Evolutionary conservation across 2,113 vertebrate genomes (phyloP).

Genomic region (Hyperopisus bebe): DNA sequence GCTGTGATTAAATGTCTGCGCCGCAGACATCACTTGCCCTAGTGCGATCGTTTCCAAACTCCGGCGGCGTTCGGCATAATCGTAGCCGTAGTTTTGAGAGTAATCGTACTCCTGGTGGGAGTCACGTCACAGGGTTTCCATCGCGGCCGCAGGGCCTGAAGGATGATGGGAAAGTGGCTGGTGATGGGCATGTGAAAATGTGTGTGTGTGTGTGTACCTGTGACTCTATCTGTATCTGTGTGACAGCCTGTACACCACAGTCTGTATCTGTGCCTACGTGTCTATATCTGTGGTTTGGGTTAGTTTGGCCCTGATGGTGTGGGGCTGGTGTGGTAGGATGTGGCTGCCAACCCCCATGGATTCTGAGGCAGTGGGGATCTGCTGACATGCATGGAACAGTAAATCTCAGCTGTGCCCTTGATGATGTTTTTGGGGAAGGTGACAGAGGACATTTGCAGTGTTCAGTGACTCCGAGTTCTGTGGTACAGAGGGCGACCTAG

Average conservation of each 20-base stretch:
- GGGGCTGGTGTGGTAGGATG: neutral
- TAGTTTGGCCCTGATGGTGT: neutral
- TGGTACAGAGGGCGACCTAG: too few relatives aligned
- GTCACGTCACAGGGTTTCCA: neutral
- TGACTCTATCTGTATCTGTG: neutral
- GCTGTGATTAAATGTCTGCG: neutral
- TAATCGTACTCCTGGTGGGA: neutral
- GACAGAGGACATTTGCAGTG: neutral
- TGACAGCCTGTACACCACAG: constrained; percentile 1
- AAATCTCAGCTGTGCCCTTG: neutral
- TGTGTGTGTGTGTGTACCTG: neutral
- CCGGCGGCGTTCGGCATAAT: neutral
- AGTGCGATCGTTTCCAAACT: neutral
- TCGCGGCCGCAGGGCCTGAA: neutral
- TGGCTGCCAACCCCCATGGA: neutral
- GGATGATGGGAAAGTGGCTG: neutral
- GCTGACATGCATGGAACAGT: neutral
- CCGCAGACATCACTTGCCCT: neutral
- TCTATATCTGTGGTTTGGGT: neutral
- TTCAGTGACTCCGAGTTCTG: neutral
- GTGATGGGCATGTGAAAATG: neutral
- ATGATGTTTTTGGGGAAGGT: neutral
- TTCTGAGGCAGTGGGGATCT: neutral
- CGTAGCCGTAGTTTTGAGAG: neutral
- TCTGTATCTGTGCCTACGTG: too few relatives aligned